Evolutionary conservation across 2,888 invertebrate genomes (phyloP), one percentile per base, ranked within the genome.

Genomic region (Timema podura): DNA sequence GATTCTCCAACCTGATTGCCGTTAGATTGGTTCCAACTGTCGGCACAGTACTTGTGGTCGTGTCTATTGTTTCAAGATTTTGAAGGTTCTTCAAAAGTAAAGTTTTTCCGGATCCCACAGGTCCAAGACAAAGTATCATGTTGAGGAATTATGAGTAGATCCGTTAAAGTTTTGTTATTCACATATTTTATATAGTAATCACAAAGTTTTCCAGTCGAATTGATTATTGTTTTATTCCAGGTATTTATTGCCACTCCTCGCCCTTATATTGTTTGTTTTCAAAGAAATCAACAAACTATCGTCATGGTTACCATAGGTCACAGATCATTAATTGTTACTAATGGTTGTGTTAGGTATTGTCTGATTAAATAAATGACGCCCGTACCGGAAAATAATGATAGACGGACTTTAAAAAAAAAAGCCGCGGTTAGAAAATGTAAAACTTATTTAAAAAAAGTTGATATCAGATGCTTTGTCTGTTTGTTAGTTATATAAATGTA

Each of bases 11-110:
- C 75, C 83, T 83, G 15, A 93, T 83, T 57, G 87, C 88, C 76
- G 88, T 90, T 71, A 93, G 87, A 79, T 92, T 91, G 0, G 91
- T 90, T 1, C 93, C 93, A 51, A 91, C 87, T 0, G 93, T 93
- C 8, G 92, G 89, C 59, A 92, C 91, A 0, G 92, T 91, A 68
- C 89, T 89, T 66, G 89, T 89, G 0, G 92, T 92, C 67, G 87
- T 87, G 77, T 93, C 92, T 59, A 93, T 88, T 0, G 86, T 85
- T 73, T 89, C 87, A 0, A 84, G 83, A 69, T 89, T 87, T 79
- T 91, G 90, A 0, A 94, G 81, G 73, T 88, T 89, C 79, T 90
- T 91, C 72, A 94, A 79, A 30, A 94, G 81, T 46, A 92, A 86
- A 0, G 92, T 92, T 84, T 94, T 94, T 0, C 94, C 94, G 0